Base-by-base conservation (phyloP, 2,113 vertebrate genomes). In the Clarias gariepinus region DNA sequence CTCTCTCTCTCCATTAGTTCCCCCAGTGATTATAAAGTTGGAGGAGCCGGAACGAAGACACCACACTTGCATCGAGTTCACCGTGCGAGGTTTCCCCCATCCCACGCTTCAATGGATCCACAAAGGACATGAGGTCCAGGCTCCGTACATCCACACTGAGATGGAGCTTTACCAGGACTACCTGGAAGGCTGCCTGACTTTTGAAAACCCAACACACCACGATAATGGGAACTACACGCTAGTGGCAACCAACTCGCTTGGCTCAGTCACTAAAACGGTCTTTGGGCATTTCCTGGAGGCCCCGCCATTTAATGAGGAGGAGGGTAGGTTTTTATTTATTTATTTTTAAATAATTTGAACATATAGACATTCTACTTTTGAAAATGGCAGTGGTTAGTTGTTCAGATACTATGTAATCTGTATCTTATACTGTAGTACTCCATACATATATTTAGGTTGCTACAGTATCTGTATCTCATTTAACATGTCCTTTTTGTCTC, bases 221-320 rank as follows among this genome's bases (percentile, higher is more conserved):
- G 96, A 99, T 94, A 99, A 99, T 0, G 98, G 98, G 88, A 98
- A 99, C 95, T 99, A 99, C 92, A 99, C 98, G 0, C 96, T 99
- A 60, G 94, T 98, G 88, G 98, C 97, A 80, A 96, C 94, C 89
- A 99, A 99, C 92, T 91, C 94, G 0, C 90, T 99, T 88, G 98
- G 98, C 77, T 95, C 95, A 0, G 96, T 96, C 92, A 96, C 95
- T 84, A 97, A 98, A 94, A 98, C 97, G 0, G 96, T 99, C 90
- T 96, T 95, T 2, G 98, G 96, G 73, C 97, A 98, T 92, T 99
- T 99, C 92, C 96, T 99, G 87, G 92, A 94, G 69, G 94, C 95
- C 16, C 97, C 97, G 0, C 91, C 94, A 85, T 87, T 94, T 91
- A 12, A 10, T 8, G 85, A 71, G 0, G 92, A 90, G 0, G 89